Evolutionary conservation across 2,888 invertebrate genomes (phyloP), one percentile per base, ranked within the genome.

Genomic region (Dolichopus griseipennis): DNA sequence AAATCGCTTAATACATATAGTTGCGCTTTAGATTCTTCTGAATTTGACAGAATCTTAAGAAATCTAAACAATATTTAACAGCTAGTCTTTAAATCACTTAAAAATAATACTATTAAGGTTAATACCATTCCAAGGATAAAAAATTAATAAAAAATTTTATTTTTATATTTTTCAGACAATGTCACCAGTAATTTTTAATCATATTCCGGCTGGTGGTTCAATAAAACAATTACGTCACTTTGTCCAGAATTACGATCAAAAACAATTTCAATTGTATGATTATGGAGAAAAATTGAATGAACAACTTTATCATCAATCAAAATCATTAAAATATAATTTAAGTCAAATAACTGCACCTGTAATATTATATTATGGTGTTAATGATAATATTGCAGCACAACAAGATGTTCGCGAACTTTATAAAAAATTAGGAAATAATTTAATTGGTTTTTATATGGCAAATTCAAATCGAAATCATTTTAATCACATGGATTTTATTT

Each of bases 171-270:
- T 77, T 78, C 76, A 88, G 76, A 81, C 83, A 0, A 77, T 87
- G 71, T 73, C 88, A 67, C 85, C 87, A 0, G 82, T 87, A 0
- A 84, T 88, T 69, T 74, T 85, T 9, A 83, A 83, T 0, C 86
- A 87, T 70, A 78, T 82, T 65, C 88, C 88, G 1, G 83, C 85
- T 15, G 85, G 85, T 1, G 78, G 83, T 0, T 83, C 84, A 4
- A 78, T 79, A 3, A 79, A 79, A 72, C 84, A 84, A 72, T 72
- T 85, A 1, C 72, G 82, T 18, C 85, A 86, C 74, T 86, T 79
- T 74, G 81, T 77, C 9, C 85, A 86, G 75, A 77, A 75, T 12
- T 71, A 78, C 12, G 72, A 72, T 22, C 73, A 74, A n/a, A 72
- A 68, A 64, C 34, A 70, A 41, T 74, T 74, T 73, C 76, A 81